These are phyloP conservation scores for Cochlearius cochlearius DNA, from an alignment of 2,113 vertebrate genomes.

Conservation along the genomic window DNA sequence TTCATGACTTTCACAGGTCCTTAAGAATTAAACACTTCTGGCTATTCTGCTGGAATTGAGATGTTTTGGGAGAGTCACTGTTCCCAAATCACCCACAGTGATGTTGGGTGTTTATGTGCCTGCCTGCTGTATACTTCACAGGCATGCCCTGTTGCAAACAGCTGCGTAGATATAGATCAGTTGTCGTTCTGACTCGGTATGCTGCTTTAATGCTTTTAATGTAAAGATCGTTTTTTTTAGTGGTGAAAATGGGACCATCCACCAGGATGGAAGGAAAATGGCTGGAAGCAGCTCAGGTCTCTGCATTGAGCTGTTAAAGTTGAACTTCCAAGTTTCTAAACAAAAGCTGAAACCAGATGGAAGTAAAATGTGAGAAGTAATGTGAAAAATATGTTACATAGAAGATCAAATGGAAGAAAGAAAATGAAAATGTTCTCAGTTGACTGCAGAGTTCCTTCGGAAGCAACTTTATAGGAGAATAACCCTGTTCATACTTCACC, in stretches of 20 bases:
- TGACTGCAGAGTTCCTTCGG: constrained; percentile 26
- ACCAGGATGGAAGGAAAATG: not conserved
- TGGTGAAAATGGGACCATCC: not conserved
- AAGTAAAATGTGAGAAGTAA: constrained; percentile 70
- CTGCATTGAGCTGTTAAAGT: constrained; percentile 30
- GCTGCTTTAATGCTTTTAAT: not conserved
- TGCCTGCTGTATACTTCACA: not conserved
- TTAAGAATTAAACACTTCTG: not conserved
- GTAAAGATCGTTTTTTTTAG: not conserved
- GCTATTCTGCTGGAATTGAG: not conserved
- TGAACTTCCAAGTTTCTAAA: constrained; percentile 65
- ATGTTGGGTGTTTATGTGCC: not conserved
- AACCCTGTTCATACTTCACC: not conserved
- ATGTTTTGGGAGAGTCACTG: not conserved
- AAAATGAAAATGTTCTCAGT: constrained; percentile 55
- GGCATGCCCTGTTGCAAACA: not conserved
- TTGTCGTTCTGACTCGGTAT: not conserved
- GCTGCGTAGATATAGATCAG: not conserved
- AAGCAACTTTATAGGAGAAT: constrained; percentile 39
- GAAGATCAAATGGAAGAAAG: constrained; percentile 72
- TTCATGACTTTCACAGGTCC: not conserved
- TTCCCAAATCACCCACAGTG: not conserved
- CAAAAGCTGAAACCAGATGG: constrained; percentile 77
- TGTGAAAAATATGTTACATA: constrained; percentile 71
- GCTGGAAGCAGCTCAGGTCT: constrained; percentile 31